Evolutionary conservation across 2,113 vertebrate species (phyloP), one percentile per base, ranked within the genome.

Genomic region (Zootoca vivipara): DNA sequence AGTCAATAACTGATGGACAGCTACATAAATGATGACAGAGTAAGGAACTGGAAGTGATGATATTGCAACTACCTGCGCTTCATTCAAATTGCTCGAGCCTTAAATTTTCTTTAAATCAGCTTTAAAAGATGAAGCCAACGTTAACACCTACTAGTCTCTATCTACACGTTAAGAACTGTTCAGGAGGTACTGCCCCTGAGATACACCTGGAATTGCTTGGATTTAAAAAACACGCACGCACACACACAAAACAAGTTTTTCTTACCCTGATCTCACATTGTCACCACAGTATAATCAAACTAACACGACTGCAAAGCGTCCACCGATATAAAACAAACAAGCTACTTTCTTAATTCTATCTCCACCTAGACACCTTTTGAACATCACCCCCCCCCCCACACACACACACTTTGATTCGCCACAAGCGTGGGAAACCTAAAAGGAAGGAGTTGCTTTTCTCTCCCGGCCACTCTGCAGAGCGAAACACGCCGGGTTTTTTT

Each of bases 91-190:
- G 30, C 10, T 80, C 5, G 4, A 22, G 33, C 2, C 8, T 33
- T 46, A 22, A 7, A 33, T 33, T 52, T 52, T 52, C 7, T n/a
- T 70, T 46, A 33, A 18, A 83, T 3, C 24, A 15, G 5, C 16
- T 22, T 65, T 42, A 46, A 78, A 46, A 86, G 9, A 67, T 73
- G 16, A n/a, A 38, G 52, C n/a, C 56, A 28, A 7, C 7, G 46
- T 26, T 20, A 40, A 62, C 6, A 65, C 2, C 58, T 75, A 85
- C 20, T 15, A 77, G 13, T 40, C 7, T 26, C 35, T 56, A 56
- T 33, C 73, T 35, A 30, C 0, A 52, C 4, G 0, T 5, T 4
- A 12, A 64, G 75, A 84, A 70, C 77, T 75, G 1, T 0, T 62
- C 8, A 85, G 89, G 22, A 72, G 0, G 0, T 0, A 13, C 62